These are phyloP conservation scores for Yponomeuta malinellus DNA, from an alignment of 2,888 invertebrate genomes.

Conservation along the genomic window DNA sequence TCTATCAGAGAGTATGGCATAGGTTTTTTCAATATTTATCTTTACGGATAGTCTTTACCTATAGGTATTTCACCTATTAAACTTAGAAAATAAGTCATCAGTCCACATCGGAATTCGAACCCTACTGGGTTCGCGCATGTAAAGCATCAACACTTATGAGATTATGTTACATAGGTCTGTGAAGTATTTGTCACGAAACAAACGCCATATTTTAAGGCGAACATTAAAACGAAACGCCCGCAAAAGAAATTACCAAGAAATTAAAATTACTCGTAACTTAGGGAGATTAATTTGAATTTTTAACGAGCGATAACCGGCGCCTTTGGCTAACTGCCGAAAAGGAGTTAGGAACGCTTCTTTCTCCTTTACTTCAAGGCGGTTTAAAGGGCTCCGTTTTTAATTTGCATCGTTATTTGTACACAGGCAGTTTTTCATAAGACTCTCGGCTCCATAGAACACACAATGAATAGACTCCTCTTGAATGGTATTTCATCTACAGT, in stretches of 20 bases:
- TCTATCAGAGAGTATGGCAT: too few species aligned
- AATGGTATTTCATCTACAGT: too few species aligned
- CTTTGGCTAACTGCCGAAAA: neutral
- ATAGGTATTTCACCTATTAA: too few species aligned
- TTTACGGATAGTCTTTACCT: too few species aligned
- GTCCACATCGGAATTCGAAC: too few species aligned
- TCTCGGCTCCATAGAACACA: too few species aligned
- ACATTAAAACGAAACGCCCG: neutral
- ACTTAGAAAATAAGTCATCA: too few species aligned
- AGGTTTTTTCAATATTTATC: too few species aligned
- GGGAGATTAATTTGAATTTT: constrained; percentile 1
- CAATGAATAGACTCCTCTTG: too few species aligned
- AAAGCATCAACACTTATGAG: neutral
- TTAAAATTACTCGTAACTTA: neutral
- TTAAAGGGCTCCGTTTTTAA: neutral
- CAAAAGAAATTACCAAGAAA: neutral
- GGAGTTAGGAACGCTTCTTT: constrained; percentile 2
- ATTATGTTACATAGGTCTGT: neutral
- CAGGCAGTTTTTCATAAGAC: neutral
- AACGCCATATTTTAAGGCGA: neutral
- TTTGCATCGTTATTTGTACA: neutral
- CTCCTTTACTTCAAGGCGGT: neutral
- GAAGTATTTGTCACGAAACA: neutral
- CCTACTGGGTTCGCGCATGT: neutral
- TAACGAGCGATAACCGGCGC: neutral